Percentiles rank a stretch among this genome's conserved stretches.
These are phyloP conservation scores for Polydrusus tereticollis DNA, from an alignment of 2,888 invertebrate species.

Conservation along the genomic window DNA sequence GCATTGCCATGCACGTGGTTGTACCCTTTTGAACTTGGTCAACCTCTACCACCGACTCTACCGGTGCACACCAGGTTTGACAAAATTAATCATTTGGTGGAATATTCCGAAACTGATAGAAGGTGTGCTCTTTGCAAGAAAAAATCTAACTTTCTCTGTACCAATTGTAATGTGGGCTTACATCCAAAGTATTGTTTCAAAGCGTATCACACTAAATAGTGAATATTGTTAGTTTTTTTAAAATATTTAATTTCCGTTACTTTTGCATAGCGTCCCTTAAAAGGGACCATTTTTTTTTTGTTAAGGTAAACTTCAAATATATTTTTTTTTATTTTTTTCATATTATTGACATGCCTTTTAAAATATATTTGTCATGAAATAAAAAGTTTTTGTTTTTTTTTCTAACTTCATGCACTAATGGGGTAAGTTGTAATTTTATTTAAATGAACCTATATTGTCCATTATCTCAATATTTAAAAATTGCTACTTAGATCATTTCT, in stretches of 20 bases:
- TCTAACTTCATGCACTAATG: not conserved
- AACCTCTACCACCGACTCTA: too few relatives aligned
- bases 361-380: not conserved
- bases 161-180: slow-evolving; percentile 14
- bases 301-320: not conserved
- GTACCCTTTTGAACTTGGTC: too few relatives aligned
- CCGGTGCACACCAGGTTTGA: too few relatives aligned
- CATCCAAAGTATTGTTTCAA: slow-evolving; percentile 21
- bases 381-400: not conserved
- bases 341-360: not conserved
- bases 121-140: slow-evolving; percentile 20
- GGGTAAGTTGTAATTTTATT: too few relatives aligned
- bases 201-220: slow-evolving; percentile 5
- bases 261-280: not conserved
- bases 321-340: not conserved
- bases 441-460: too few relatives aligned
- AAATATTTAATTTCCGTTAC: not conserved
- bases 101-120: too few relatives aligned
- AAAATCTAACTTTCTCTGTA: slow-evolving; percentile 4
- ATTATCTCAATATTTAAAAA: too few relatives aligned
- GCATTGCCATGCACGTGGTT: too few relatives aligned
- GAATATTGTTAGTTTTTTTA: not conserved
- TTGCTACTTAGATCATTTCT: too few relatives aligned
- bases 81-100: too few relatives aligned
- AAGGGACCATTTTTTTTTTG: not conserved